A percentile compares a stretch with the other conserved stretches of the same genome.
Evolutionary conservation across 2,113 vertebrate species (phyloP).

Genomic region (Strix uralensis): DNA sequence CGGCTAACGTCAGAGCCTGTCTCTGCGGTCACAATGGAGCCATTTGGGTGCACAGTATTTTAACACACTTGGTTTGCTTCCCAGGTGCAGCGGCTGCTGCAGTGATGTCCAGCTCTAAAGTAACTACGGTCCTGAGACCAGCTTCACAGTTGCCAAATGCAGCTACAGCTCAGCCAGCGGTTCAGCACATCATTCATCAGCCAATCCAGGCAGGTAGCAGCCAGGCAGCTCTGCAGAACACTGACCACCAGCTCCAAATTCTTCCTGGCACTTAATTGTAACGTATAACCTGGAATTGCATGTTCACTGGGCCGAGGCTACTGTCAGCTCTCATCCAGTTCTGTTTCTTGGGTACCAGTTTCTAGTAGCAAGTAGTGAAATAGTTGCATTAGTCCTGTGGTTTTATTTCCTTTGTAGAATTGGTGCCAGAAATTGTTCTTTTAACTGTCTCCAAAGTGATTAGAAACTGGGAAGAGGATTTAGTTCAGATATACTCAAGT

Average conservation of each 20-base stretch:
- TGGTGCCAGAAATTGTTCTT: background rate
- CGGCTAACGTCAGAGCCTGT: background rate
- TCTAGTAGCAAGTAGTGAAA: background rate
- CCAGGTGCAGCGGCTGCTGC: conserved; percentile 94
- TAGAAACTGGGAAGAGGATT: background rate
- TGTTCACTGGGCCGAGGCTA: background rate
- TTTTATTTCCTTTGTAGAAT: background rate
- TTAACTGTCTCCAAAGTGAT: background rate
- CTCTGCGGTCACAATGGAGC: accelerated
- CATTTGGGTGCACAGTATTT: accelerated
- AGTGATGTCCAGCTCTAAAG: conserved; percentile 96
- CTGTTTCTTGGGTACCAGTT: background rate
- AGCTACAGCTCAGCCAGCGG: conserved; percentile 85
- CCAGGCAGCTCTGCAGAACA: background rate
- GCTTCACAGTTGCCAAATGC: conserved; percentile 85
- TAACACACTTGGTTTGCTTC: background rate
- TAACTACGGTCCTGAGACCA: conserved; percentile 90
- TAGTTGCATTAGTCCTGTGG: background rate
- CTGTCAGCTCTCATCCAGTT: background rate
- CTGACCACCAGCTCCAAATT: background rate
- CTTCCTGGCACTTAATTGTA: background rate
- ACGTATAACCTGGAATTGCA: background rate
- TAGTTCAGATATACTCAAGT: background rate
- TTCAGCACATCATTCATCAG: conserved; percentile 96
- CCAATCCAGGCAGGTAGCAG: conserved; percentile 85